Evolutionary conservation across 2,797 vertebrate species (phyloP).

Genomic region (Streptopelia turtur): DNA sequence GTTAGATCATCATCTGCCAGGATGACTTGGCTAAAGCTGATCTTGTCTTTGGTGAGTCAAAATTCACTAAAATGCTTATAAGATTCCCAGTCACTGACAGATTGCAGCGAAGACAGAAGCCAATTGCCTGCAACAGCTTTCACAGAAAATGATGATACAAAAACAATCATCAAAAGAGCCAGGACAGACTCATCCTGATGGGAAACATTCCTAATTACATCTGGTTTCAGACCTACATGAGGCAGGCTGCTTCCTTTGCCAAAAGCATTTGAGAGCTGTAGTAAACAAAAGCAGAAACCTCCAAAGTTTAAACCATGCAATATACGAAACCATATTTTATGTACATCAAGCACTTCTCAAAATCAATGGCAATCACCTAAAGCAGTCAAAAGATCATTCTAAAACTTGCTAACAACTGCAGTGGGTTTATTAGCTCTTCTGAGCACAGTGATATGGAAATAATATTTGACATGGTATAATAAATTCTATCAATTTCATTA

Average conservation of each 20-base stretch:
- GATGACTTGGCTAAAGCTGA: not conserved
- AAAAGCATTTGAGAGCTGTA: slow-evolving; percentile 1
- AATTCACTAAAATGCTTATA: not conserved
- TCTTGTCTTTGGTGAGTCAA: not conserved
- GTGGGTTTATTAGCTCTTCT: not conserved
- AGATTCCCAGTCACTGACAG: not conserved
- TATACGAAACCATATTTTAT: not conserved
- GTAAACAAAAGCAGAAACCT: slow-evolving; percentile 50
- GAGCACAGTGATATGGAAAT: not conserved
- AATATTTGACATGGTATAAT: not conserved
- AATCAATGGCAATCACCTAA: not conserved
- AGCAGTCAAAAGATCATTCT: not conserved
- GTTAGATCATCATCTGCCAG: not conserved
- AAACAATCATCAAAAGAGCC: not conserved
- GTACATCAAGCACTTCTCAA: not conserved
- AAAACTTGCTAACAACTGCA: not conserved
- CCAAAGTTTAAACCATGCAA: not conserved
- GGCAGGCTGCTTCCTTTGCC: not conserved
- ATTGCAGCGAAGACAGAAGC: not conserved
- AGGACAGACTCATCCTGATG: not conserved
- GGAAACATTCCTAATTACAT: slow-evolving; percentile 39
- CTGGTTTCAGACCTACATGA: slow-evolving; percentile 9
- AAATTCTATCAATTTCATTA: not conserved
- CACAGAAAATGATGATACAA: not conserved
- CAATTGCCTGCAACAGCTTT: slow-evolving; percentile 9